These are phyloP conservation scores for Falco punctatus DNA, from an alignment of 2,113 vertebrate species.

Conservation along the genomic window DNA sequence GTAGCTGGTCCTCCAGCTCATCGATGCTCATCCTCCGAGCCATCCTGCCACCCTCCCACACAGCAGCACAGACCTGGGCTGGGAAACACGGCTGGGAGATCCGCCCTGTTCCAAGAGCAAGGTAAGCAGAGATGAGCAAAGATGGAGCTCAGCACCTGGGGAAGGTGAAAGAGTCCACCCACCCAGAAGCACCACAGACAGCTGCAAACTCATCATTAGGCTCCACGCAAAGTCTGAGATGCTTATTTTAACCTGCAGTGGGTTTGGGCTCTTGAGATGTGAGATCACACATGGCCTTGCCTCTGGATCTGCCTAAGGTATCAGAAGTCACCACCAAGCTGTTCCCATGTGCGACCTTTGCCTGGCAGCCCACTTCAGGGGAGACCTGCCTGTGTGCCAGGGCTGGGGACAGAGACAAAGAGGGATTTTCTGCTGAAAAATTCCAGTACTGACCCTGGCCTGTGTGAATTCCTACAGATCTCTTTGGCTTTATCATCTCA, in stretches of 20 bases:
- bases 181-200: background rate
- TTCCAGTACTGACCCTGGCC: background rate
- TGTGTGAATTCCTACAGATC: background rate
- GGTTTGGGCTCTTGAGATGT: background rate
- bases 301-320: background rate
- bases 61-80: background rate
- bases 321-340: background rate
- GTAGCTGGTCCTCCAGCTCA: slow-evolving; percentile 79
- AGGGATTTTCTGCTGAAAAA: background rate
- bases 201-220: background rate
- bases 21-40: slow-evolving; percentile 71
- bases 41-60: slow-evolving; percentile 54
- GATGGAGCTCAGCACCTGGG: background rate
- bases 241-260: background rate
- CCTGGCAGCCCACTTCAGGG: background rate
- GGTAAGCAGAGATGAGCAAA: background rate
- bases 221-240: background rate
- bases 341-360: background rate
- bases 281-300: background rate
- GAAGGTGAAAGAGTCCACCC: background rate
- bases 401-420: background rate
- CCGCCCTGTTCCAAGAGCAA: background rate
- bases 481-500: background rate
- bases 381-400: background rate
- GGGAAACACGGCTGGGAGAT: background rate